A percentile compares a stretch with the other conserved stretches of the same genome.
These are phyloP conservation scores for Sternarchorhynchus goeldii DNA, from an alignment of 2,797 vertebrate species.

Conservation along the genomic window DNA sequence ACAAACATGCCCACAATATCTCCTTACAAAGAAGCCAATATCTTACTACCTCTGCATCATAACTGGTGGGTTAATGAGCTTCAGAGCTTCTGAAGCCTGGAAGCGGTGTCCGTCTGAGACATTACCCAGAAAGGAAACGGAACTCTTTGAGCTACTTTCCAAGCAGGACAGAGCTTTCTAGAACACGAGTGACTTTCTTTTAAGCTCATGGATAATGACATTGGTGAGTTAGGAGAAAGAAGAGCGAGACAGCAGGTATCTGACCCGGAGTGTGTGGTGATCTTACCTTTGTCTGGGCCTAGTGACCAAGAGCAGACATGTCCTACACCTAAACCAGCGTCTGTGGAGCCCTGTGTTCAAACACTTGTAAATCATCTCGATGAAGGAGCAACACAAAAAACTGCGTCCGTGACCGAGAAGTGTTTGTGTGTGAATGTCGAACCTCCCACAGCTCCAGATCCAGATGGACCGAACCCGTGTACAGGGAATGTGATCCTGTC, in stretches of 20 bases:
- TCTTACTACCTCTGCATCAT: background rate
- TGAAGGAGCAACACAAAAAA: background rate
- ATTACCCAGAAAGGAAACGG: background rate
- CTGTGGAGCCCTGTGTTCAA: background rate
- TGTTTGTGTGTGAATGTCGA: background rate
- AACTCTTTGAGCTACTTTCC: constrained; percentile 17
- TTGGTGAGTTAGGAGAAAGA: constrained; percentile 25
- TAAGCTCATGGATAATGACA: constrained; percentile 48
- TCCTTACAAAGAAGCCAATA: background rate
- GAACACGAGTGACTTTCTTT: constrained; percentile 10
- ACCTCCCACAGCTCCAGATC: background rate
- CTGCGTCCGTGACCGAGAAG: background rate
- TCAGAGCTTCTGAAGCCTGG: constrained; percentile 3
- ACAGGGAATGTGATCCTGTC: background rate
- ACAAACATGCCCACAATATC: background rate
- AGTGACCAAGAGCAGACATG: constrained; percentile 4
- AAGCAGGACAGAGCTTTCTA: constrained; percentile 36
- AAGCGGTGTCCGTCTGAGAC: background rate
- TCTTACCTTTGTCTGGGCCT: constrained; percentile 13
- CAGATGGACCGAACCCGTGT: constrained; percentile 14
- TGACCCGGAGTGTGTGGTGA: constrained; percentile 13
- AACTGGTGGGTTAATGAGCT: background rate
- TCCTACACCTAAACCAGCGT: constrained; percentile 8
- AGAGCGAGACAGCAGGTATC: background rate
- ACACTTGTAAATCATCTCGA: constrained; percentile 11